A percentile compares a stretch with the other conserved stretches of the same genome.
phyloP scores from a whole-genome alignment of 2,113 vertebrate species.

The Sphyrna mokarran region DNA sequence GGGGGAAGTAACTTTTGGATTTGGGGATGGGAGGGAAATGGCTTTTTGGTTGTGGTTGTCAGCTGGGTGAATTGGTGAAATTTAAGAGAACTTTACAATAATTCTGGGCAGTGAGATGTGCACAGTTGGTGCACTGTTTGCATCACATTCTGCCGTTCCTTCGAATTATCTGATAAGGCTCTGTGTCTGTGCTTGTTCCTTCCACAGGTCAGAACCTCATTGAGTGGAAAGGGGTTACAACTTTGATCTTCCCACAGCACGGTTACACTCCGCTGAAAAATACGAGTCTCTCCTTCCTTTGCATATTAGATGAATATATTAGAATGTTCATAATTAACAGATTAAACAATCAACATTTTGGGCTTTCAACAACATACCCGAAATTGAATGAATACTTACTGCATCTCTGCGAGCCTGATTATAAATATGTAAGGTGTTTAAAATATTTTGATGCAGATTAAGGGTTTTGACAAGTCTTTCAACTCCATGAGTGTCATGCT shows the following conservation, averaged over 20 bases:
- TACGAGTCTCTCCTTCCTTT: not conserved
- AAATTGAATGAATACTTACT: slow-evolving; percentile 57
- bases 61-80: not conserved
- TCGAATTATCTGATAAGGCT: not conserved
- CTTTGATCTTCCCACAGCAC: not conserved
- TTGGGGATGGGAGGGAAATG: too few species aligned
- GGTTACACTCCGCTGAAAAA: not conserved
- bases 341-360: not conserved
- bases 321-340: not conserved
- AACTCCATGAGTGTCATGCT: slow-evolving; percentile 56
- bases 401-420: slow-evolving; percentile 54
- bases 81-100: not conserved
- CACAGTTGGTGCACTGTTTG: not conserved
- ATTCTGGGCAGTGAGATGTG: not conserved
- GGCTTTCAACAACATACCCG: not conserved
- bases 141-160: not conserved
- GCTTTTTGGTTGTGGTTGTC: too few species aligned
- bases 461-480: slow-evolving; percentile 60
- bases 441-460: slow-evolving; percentile 50
- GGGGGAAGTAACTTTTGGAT: too few species aligned
- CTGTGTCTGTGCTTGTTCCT: not conserved
- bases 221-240: not conserved
- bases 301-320: too few species aligned
- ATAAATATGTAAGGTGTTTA: slow-evolving; percentile 64
- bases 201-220: not conserved